Conservation (phyloP, 1,140 invertebrate genomes). For the Anoplolepis gracilipes region DNA sequence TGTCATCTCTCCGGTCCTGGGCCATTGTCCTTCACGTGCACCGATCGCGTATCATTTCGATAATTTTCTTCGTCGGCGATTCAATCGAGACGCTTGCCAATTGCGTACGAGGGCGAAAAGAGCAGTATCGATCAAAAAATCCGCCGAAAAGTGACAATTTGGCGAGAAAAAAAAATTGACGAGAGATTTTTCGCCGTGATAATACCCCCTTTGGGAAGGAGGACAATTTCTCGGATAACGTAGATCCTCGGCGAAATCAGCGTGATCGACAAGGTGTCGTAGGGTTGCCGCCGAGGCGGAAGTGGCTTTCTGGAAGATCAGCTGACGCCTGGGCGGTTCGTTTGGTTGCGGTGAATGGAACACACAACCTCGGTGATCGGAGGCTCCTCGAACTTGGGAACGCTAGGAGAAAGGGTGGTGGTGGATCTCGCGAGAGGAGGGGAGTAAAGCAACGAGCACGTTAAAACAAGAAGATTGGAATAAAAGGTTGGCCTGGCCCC, state of each 20-base stretch:
- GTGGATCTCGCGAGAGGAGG: conserved; percentile 45
- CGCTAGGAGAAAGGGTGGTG: conserved; percentile 45
- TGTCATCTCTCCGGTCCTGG: conserved; percentile 78
- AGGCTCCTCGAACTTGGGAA: conserved; percentile 35
- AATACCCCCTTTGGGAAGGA: conserved; percentile 30
- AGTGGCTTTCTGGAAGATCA: conserved; percentile 69
- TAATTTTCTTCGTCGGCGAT: conserved; percentile 19
- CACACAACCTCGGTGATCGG: conserved; percentile 42
- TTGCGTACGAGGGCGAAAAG: neutral
- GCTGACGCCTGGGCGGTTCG: conserved; percentile 72
- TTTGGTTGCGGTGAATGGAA: conserved; percentile 72
- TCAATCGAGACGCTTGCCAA: conserved; percentile 9
- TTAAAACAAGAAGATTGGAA: conserved; percentile 78
- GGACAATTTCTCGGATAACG: conserved; percentile 58
- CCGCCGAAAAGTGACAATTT: neutral
- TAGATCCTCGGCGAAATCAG: conserved; percentile 51
- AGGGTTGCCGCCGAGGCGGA: conserved; percentile 64
- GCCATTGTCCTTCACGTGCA: conserved; percentile 70
- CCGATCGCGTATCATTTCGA: conserved; percentile 53
- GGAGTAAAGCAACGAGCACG: conserved; percentile 68
- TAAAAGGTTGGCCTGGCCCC: conserved; percentile 74
- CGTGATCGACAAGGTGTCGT: conserved; percentile 61
- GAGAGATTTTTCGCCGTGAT: neutral
- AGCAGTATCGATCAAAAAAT: neutral
- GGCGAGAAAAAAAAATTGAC: conserved; percentile 2